Conservation (phyloP, 2,797 vertebrate genomes). For the Parambassis ranga region DNA sequence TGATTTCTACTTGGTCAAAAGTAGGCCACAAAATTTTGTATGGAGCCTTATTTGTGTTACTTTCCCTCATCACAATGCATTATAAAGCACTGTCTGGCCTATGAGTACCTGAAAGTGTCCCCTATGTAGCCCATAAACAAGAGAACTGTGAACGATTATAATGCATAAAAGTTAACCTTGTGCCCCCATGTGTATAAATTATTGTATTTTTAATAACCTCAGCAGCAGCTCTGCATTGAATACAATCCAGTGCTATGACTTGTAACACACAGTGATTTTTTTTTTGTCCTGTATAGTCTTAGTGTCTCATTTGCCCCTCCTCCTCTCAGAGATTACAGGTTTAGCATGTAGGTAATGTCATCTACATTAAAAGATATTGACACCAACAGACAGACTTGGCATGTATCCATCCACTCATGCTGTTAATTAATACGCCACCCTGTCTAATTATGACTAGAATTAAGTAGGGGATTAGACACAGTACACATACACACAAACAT, state of each 20-base stretch:
- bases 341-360: background rate
- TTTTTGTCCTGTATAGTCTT: background rate
- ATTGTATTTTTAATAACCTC: background rate
- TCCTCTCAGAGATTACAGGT: background rate
- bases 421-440: background rate
- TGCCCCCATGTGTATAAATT: background rate
- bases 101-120: too few relatives aligned
- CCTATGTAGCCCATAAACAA: too few relatives aligned
- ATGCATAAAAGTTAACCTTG: too few relatives aligned
- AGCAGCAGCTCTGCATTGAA: too few relatives aligned
- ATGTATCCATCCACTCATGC: background rate
- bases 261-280: too few relatives aligned
- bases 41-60: too few relatives aligned
- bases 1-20: too few relatives aligned
- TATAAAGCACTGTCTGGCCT: too few relatives aligned
- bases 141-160: too few relatives aligned
- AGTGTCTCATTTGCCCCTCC: background rate
- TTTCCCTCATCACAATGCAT: too few relatives aligned
- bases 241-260: too few relatives aligned
- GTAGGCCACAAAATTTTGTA: too few relatives aligned
- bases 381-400: background rate
- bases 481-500: background rate
- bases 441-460: constrained; percentile 6
- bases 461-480: background rate
- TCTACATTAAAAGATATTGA: background rate